phyloP scores from a whole-genome alignment of 1,140 invertebrate genomes.

The Neelides sp. region DNA sequence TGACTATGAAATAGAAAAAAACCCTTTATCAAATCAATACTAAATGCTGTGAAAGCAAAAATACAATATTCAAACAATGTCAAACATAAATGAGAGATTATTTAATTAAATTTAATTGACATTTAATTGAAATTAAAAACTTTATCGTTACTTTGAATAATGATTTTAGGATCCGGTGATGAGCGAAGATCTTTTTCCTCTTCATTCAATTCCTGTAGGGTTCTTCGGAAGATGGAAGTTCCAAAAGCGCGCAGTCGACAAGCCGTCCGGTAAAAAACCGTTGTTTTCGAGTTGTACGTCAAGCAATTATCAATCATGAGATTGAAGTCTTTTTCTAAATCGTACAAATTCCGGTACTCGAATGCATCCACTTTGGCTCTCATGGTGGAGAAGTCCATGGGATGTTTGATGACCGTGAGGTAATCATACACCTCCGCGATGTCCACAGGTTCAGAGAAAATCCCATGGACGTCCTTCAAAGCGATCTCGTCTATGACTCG shows the following conservation, averaged over 20 bases:
- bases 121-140: constrained; percentile 2
- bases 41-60: no score
- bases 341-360: constrained; percentile 60
- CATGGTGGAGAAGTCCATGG: constrained; percentile 96
- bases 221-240: constrained; percentile 48
- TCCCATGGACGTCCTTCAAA: constrained; percentile 66
- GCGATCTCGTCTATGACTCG: constrained; percentile 62
- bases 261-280: constrained; percentile 63
- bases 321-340: constrained; percentile 78
- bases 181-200: constrained; percentile 25
- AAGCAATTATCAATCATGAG: constrained; percentile 91
- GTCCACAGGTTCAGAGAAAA: constrained; percentile 88
- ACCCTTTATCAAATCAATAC: no score
- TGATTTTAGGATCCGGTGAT: constrained; percentile 32
- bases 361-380: constrained; percentile 59
- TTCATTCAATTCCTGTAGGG: constrained; percentile 35
- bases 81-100: no score
- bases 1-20: no score
- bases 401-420: constrained; percentile 74
- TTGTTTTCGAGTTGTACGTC: constrained; percentile 88
- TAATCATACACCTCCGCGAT: constrained; percentile 84
- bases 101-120: no score
- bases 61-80: no score
- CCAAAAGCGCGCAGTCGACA: constrained; percentile 72
- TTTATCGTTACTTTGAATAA: constrained; percentile 35